Percentiles rank a stretch among this genome's conserved stretches.
These are phyloP conservation scores for Meteorus colon DNA, from an alignment of 2,888 invertebrate species.

Conservation along the genomic window DNA sequence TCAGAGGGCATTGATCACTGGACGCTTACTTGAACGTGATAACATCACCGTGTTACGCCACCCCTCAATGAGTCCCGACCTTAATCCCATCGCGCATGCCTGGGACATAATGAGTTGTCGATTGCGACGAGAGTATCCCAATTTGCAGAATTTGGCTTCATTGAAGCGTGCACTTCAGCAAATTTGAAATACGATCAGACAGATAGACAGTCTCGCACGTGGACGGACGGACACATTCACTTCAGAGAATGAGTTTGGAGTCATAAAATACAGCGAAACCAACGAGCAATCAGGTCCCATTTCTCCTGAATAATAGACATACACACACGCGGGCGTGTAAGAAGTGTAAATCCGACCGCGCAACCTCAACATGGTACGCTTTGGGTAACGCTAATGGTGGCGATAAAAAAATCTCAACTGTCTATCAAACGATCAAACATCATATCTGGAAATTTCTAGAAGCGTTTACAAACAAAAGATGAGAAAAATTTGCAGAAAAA, in stretches of 20 bases:
- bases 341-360: background rate
- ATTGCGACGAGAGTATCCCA: constrained; percentile 31
- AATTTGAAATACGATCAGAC: constrained; percentile 1
- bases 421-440: too few relatives aligned
- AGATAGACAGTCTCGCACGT: background rate
- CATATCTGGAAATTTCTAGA: too few relatives aligned
- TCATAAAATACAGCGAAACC: background rate
- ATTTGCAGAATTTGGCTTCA: constrained; percentile 25
- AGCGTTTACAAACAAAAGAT: too few relatives aligned
- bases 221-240: background rate
- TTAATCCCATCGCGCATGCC: constrained; percentile 38
- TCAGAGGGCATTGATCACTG: constrained; percentile 38
- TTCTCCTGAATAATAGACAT: background rate
- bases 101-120: background rate
- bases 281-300: background rate
- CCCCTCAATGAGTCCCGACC: constrained; percentile 27
- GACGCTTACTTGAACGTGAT: background rate
- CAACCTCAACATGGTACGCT: too few relatives aligned
- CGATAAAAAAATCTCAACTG: too few relatives aligned
- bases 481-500: too few relatives aligned
- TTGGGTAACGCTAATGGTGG: too few relatives aligned
- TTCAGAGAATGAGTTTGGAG: too few relatives aligned
- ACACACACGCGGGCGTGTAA: background rate
- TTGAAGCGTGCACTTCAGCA: constrained; percentile 28
- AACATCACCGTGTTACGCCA: too few relatives aligned